phyloP scores from a whole-genome alignment of 2,113 vertebrate species.

The Microtus oregoni region DNA sequence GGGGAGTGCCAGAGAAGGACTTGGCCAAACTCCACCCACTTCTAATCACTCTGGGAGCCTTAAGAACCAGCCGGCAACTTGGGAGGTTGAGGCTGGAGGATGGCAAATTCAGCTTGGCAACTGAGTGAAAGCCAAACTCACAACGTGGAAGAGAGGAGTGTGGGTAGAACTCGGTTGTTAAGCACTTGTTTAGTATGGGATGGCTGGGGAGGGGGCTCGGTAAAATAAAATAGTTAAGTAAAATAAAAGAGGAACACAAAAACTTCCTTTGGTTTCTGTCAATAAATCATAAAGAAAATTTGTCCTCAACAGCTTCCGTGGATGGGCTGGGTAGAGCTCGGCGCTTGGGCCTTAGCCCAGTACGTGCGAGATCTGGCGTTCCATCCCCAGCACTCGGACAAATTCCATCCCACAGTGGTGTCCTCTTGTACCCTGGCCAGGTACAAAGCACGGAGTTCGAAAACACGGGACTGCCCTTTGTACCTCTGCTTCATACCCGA shows the following conservation, averaged over 20 bases:
- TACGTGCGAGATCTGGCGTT: neutral
- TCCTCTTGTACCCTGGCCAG: accelerated
- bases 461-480: neutral
- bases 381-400: neutral
- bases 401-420: accelerated
- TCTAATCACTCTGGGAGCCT: neutral
- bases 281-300: neutral
- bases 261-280: neutral
- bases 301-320: neutral
- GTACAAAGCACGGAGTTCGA: neutral
- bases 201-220: neutral
- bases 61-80: neutral
- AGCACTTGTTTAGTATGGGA: neutral
- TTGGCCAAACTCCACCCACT: neutral
- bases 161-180: neutral
- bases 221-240: neutral
- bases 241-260: neutral
- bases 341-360: neutral
- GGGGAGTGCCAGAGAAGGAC: neutral
- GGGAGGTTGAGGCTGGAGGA: neutral
- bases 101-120: neutral
- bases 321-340: too few relatives aligned
- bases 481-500: neutral
- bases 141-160: neutral
- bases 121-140: neutral